Base-by-base conservation (phyloP, 2,888 invertebrate species). In the Bibio marci region DNA sequence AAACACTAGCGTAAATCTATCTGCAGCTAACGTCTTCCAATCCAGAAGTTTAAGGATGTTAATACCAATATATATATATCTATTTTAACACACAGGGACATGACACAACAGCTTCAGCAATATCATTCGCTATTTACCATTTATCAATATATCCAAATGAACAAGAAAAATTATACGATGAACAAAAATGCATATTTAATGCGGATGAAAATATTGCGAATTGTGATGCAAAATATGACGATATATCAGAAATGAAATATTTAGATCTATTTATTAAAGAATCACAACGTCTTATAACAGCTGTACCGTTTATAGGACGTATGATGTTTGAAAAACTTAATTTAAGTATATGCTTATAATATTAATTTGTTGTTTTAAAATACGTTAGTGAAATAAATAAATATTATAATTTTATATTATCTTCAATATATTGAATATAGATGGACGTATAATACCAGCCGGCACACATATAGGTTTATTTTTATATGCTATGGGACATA, bases 51-150 rank as follows among this genome's bases (percentile, higher is more conserved):
- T n/a, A n/a, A n/a, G n/a, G n/a, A n/a, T n/a, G n/a, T n/a, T n/a
- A n/a, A n/a, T n/a, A n/a, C n/a, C n/a, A n/a, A n/a, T n/a, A n/a
- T n/a, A n/a, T n/a, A n/a, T n/a, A n/a, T n/a, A n/a, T n/a, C n/a
- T n/a, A n/a, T n/a, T n/a, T n/a, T n/a, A n/a, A n/a, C 2, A 43
- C 51, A 15, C 43, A 70, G 69, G 71, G 71, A 1, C 71, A 71
- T 43, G 71, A 73, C 44, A 73, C 73, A 0, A 71, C 71, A 0
- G 66, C 70, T 1, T 69, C 72, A 2, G 71, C 67, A 1, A 58
- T 72, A 10, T 56, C 60, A 1, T 73, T 67, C 49, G 52, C 64
- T 1, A 52, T 69, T 1, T 65, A 62, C 45, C 56, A 69, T 41
- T 53, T 73, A 1, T 68, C 72, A 1, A 59, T 64, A 38, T 57